phyloP scores from a whole-genome alignment of 2,888 invertebrate genomes.

The Acleris emargana region DNA sequence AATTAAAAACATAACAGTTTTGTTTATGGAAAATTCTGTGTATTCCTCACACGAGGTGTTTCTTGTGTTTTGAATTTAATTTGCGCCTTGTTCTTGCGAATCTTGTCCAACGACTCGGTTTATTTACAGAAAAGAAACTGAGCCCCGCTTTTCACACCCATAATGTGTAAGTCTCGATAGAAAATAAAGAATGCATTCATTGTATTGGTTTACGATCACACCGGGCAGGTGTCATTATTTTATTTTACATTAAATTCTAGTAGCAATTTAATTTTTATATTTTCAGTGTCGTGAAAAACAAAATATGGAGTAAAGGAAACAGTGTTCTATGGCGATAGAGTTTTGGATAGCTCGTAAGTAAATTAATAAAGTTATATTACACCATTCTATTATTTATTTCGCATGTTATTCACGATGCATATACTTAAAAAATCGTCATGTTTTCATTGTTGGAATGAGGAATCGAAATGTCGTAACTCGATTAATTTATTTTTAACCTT shows the following conservation, averaged over 20 bases:
- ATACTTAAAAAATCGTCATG: not conserved
- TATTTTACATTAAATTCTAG: constrained; percentile 37
- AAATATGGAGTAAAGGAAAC: constrained; percentile 48
- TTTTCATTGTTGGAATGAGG: not conserved
- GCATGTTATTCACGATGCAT: not conserved
- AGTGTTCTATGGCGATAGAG: constrained; percentile 55
- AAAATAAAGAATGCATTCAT: constrained; percentile 19
- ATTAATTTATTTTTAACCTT: too few relatives aligned
- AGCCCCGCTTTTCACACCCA: constrained; percentile 33
- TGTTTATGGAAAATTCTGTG: constrained; percentile 38
- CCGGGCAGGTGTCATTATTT: constrained; percentile 41
- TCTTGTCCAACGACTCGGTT: constrained; percentile 19
- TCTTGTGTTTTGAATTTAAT: constrained; percentile 51
- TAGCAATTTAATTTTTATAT: constrained; percentile 37
- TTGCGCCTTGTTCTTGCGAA: constrained; percentile 28
- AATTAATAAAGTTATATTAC: constrained; percentile 9
- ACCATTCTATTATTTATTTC: constrained; percentile 40
- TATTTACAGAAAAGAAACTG: constrained; percentile 16
- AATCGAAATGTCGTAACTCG: not conserved
- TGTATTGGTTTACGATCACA: constrained; percentile 26
- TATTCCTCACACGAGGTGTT: constrained; percentile 53
- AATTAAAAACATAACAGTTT: constrained; percentile 4
- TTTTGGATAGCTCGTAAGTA: constrained; percentile 55
- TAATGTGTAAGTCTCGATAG: constrained; percentile 28
- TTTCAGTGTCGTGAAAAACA: constrained; percentile 46